These are phyloP conservation scores for Eupithecia centaureata DNA, from an alignment of 2,888 invertebrate genomes.

Conservation along the genomic window DNA sequence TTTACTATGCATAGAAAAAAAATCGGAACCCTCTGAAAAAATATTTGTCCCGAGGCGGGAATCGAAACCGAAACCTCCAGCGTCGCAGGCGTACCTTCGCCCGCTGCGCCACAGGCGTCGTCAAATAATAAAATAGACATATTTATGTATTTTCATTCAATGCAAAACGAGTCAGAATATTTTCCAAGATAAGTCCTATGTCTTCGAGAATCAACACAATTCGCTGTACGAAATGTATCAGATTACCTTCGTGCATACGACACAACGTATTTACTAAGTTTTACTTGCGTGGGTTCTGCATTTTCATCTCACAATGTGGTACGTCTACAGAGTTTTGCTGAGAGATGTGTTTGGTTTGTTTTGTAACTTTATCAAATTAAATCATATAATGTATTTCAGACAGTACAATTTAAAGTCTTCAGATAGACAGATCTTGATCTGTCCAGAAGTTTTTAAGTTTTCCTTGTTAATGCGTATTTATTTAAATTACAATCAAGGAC, in stretches of 20 bases:
- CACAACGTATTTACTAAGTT: not conserved
- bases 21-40: too few relatives aligned
- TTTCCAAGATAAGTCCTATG: not conserved
- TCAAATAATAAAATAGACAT: not conserved
- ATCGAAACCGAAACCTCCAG: not conserved
- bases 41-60: not conserved
- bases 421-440: too few relatives aligned
- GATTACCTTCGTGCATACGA: not conserved
- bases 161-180: not conserved
- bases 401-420: too few relatives aligned
- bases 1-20: too few relatives aligned
- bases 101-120: not conserved
- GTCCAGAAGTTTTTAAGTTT: too few relatives aligned
- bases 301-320: not conserved
- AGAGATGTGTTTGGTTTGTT: not conserved
- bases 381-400: too few relatives aligned
- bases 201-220: not conserved
- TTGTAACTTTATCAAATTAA: too few relatives aligned
- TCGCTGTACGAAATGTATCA: not conserved
- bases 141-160: not conserved
- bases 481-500: too few relatives aligned
- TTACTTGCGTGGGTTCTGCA: not conserved
- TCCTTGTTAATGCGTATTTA: too few relatives aligned
- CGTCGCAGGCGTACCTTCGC: not conserved
- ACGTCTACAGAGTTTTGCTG: not conserved